Evolutionary conservation across 2,113 vertebrate genomes (phyloP).

Genomic region (Percina caprodes): DNA sequence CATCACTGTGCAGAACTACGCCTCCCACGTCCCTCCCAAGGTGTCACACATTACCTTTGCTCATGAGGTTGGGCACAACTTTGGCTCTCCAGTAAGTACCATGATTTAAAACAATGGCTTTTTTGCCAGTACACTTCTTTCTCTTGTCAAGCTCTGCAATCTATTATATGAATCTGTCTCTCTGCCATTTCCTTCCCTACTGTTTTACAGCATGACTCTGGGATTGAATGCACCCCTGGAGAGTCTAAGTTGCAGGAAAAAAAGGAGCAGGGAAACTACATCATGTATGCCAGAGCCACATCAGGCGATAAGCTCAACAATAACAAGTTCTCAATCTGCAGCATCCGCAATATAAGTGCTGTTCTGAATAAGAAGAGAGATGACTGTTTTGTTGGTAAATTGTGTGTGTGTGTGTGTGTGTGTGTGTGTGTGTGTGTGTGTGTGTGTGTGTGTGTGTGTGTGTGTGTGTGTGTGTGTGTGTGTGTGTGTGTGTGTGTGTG

Average conservation of each 20-base stretch:
- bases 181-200: constrained; percentile 4
- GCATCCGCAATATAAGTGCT: constrained; percentile 94
- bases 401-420: too few species aligned
- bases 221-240: constrained; percentile 94
- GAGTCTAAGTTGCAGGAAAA: constrained; percentile 89
- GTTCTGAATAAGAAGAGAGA: constrained; percentile 93
- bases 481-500: too few species aligned
- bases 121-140: not conserved
- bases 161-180: not conserved
- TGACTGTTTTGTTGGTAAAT: constrained; percentile 95
- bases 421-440: too few species aligned
- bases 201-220: constrained; percentile 93
- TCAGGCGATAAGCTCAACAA: constrained; percentile 98
- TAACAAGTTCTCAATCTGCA: constrained; percentile 97
- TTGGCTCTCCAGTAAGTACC: constrained; percentile 96
- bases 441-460: too few species aligned
- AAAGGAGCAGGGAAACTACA: constrained; percentile 96
- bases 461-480: too few species aligned
- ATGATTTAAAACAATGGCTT: not conserved
- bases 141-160: not conserved
- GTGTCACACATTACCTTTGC: constrained; percentile 99
- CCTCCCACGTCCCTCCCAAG: constrained; percentile 97
- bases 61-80: constrained; percentile 98
- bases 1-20: constrained; percentile 98
- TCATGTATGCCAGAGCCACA: constrained; percentile 98